Base-by-base conservation (phyloP, 2,888 invertebrate genomes). In the Melipona beecheii region DNA sequence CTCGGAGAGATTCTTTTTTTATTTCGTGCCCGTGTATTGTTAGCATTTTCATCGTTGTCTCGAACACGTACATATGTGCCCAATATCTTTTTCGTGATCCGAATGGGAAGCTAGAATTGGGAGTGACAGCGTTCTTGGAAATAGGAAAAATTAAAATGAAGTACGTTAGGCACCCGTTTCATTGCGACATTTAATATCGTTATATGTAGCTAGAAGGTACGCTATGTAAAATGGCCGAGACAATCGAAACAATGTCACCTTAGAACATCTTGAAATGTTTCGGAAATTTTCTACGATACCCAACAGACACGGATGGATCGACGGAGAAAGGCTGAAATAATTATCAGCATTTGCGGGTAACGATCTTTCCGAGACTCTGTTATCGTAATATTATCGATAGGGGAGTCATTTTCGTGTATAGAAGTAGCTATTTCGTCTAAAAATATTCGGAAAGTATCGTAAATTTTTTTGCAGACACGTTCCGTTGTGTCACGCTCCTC, bases 201-300 rank as follows among this genome's bases (percentile, higher is more conserved):
- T 83, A 80, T 78, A 43, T 43, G 43, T 43, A 72, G 80, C 78
- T 82, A 85, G 87, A 65, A 78, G 81, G 84, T 82, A 85, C 90
- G 90, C 90, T 86, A 86, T 87, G 80, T 91, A 91, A 91, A 91
- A 91, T 91, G 91, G 91, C 91, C 90, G 91, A 86, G 90, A 89
- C 87, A 89, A 86, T 86, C 84, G 87, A 85, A 87, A 86, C 79
- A 86, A 85, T 84, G 86, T 89, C 84, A 87, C 81, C 83, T 81
- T 78, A 79, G 78, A 80, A 71, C 66, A 31, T 60, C 66, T 73
- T 65, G 72, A 71, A 69, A 69, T 71, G 43, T 75, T 75, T 52
- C 69, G 58, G 17, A 74, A 80, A 83, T 66, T 49, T 31, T 62
- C 6, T 74, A 70, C 27, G 24, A n/a, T 75, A 52, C 2, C 17